Base-by-base conservation (phyloP, 1,140 invertebrate species). In the Gonatopus flavifemur region DNA sequence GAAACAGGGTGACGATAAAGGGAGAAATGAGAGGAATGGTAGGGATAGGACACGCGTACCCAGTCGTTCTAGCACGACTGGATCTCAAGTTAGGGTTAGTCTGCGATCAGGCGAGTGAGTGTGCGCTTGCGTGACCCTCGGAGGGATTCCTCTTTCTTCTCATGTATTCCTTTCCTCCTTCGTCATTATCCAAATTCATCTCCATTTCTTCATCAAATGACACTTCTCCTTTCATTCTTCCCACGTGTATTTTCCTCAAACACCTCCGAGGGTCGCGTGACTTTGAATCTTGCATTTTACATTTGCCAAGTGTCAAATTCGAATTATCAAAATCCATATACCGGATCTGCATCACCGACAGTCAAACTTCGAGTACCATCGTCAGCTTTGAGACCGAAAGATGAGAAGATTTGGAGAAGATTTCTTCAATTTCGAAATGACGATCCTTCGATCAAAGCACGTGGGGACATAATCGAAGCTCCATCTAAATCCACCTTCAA, bases 111-210 rank as follows among this genome's bases (percentile, higher is more conserved):
- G 63, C 67, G 67, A 69, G 70, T 50, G 43, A 66, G 45, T 61
- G 65, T 69, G 70, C 72, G 74, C 72, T 67, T 73, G 70, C 71
- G 69, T 70, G 57, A 56, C 61, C 69, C 57, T 59, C 51, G 56
- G 59, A 59, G 57, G 51, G 40, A 31, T 30, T 47, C 32, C 21
- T 43, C 19, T 35, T 21, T 19, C 5, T 6, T 49, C 33, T 45
- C 12, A 16, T 28, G 41, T 33, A 20, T 38, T 22, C 21, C 15
- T 19, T 19, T 44, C 30, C 9, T 12, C 30, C 21, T 48, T 31
- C 18, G 12, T 8, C 10, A 32, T 10, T 19, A 10, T 52, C 31
- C 20, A n/a, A 20, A 10, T 38, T 3, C n/a, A 24, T 28, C 38
- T 30, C 8, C 3, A n/a, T n/a, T 10, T 9, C 37, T 30, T 19